Percentiles rank a stretch among this genome's conserved stretches.
Evolutionary conservation across 2,797 vertebrate genomes (phyloP).

Genomic region (Kryptopterus vitreolus): DNA sequence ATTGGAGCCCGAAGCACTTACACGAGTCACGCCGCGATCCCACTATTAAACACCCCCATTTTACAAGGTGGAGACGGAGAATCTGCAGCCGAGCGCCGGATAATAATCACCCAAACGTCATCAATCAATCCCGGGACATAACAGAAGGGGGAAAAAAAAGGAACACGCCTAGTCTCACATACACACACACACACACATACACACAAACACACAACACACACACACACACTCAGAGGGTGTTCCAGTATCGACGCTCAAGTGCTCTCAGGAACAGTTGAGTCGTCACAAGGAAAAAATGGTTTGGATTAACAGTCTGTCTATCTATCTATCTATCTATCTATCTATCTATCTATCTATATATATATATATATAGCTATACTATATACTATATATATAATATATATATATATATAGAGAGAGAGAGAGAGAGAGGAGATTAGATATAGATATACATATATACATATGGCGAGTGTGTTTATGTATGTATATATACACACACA

Average conservation of each 20-base stretch:
- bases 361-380: too few species aligned
- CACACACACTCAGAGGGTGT: slow-evolving; percentile 20
- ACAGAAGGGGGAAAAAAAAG: neutral
- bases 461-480: too few species aligned
- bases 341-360: too few species aligned
- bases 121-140: slow-evolving; percentile 18
- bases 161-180: slow-evolving; percentile 29
- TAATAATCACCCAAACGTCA: slow-evolving; percentile 28
- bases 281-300: neutral
- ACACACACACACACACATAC: neutral
- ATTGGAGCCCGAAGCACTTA: neutral
- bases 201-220: slow-evolving; percentile 28
- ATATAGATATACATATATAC: too few species aligned
- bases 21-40: neutral
- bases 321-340: neutral
- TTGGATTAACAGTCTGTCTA: neutral
- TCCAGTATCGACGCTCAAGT: slow-evolving; percentile 20
- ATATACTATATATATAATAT: too few species aligned
- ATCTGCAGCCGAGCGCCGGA: slow-evolving; percentile 7
- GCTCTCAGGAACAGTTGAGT: neutral
- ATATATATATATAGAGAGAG: too few species aligned
- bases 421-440: too few species aligned
- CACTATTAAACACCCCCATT: slow-evolving; percentile 8
- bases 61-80: slow-evolving; percentile 14
- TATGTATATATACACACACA: too few species aligned